phyloP scores from a whole-genome alignment of 2,888 invertebrate genomes.

The Plebejus argus region DNA sequence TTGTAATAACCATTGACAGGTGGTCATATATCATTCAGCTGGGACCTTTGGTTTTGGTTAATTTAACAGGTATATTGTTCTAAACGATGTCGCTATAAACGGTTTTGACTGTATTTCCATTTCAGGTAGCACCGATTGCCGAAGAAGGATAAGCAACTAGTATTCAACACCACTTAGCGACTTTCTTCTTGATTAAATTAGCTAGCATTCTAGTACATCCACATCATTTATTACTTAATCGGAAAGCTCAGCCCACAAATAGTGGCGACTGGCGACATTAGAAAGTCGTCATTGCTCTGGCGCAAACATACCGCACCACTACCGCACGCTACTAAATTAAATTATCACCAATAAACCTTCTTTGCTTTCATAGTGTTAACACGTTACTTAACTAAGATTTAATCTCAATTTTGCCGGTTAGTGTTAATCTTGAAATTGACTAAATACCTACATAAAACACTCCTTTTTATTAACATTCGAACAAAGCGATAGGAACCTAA shows the following conservation, averaged over 20 bases:
- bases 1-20: no score
- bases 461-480: no score
- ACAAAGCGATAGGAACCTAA: no score
- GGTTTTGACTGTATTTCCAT: no score
- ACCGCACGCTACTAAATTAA: slow-evolving; percentile 7
- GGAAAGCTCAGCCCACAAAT: slow-evolving; percentile 15
- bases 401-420: not conserved
- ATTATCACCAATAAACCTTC: slow-evolving; percentile 16
- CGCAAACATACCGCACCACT: slow-evolving; percentile 26
- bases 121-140: not conserved
- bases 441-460: no score
- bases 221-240: slow-evolving; percentile 22
- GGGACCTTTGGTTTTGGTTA: no score
- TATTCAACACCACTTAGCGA: slow-evolving; percentile 4
- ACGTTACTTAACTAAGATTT: not conserved
- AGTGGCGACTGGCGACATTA: slow-evolving; percentile 28
- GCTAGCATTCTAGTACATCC: slow-evolving; percentile 3
- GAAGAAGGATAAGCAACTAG: not conserved
- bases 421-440: not conserved
- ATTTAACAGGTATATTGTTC: no score
- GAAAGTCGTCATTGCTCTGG: slow-evolving; percentile 18
- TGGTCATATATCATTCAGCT: no score
- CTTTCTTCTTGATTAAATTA: slow-evolving; percentile 27
- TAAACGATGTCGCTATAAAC: no score
- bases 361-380: slow-evolving; percentile 4